These are phyloP conservation scores for Valencia hispanica DNA, from an alignment of 2,797 vertebrate species.

Conservation along the genomic window DNA sequence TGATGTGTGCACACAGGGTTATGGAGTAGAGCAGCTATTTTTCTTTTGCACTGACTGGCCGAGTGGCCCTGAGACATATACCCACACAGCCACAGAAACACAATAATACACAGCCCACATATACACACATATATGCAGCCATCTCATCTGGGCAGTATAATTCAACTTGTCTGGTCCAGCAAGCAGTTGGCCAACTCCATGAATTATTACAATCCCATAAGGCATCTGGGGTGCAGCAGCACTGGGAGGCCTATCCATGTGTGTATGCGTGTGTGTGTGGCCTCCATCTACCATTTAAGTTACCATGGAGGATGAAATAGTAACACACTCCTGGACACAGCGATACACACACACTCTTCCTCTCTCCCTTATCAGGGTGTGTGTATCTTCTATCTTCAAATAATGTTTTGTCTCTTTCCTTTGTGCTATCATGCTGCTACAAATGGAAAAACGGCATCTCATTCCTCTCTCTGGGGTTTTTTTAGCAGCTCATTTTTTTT, in stretches of 20 bases:
- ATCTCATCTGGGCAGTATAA: conserved; percentile 79
- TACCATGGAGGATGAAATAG: conserved; percentile 71
- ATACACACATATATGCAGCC: conserved; percentile 62
- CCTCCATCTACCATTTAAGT: conserved; percentile 71
- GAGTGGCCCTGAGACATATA: conserved; percentile 59
- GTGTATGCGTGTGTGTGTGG: conserved; percentile 61
- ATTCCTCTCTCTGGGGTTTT: conserved; percentile 81
- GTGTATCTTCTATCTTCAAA: conserved; percentile 86
- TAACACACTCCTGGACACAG: conserved; percentile 52
- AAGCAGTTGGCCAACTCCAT: conserved; percentile 86
- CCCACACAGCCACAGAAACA: conserved; percentile 38
- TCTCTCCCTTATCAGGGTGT: conserved; percentile 73
- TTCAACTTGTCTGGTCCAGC: conserved; percentile 83
- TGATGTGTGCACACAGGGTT: conserved; percentile 48
- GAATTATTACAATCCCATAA: conserved; percentile 89
- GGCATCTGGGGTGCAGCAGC: conserved; percentile 81
- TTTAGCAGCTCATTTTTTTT: conserved; percentile 80
- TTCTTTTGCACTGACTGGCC: conserved; percentile 56
- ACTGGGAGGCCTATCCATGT: conserved; percentile 44
- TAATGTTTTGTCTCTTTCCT: conserved; percentile 86
- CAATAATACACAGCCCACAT: conserved; percentile 11
- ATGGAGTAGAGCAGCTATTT: conserved; percentile 59
- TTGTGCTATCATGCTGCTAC: conserved; percentile 81
- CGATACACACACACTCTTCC: conserved; percentile 23
- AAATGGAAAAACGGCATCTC: conserved; percentile 85